These are phyloP conservation scores for Parotia lawesii DNA, from an alignment of 2,113 vertebrate species.

Conservation along the genomic window DNA sequence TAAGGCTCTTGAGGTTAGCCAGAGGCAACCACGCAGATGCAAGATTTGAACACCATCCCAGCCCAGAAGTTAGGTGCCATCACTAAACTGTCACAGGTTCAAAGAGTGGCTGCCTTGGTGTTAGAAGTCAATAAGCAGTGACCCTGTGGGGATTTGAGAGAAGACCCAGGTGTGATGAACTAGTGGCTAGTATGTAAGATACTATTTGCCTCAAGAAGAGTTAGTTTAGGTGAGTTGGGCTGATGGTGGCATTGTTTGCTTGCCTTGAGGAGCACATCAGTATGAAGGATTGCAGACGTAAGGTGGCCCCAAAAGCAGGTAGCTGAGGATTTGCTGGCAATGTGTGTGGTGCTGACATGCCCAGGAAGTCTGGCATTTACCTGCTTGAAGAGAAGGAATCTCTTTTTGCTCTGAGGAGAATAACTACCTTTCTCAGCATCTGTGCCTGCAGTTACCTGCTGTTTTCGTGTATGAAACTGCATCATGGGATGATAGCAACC, in stretches of 20 bases:
- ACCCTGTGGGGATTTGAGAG: not conserved
- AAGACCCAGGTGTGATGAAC: not conserved
- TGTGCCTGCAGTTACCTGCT: not conserved
- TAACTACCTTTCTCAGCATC: not conserved
- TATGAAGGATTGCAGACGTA: not conserved
- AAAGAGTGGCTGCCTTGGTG: not conserved
- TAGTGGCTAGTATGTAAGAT: not conserved
- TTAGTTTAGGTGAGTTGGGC: not conserved
- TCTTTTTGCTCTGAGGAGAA: not conserved
- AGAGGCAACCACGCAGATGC: not conserved
- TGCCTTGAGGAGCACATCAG: not conserved
- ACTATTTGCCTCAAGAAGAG: not conserved
- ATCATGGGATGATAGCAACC: not conserved
- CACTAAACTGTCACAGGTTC: not conserved
- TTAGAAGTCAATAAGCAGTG: not conserved
- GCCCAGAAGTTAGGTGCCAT: not conserved
- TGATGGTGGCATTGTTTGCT: not conserved
- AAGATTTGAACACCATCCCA: not conserved
- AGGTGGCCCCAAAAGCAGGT: not conserved
- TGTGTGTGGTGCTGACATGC: not conserved
- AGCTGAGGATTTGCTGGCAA: not conserved
- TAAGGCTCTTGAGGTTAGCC: constrained; percentile 12
- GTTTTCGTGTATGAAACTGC: not conserved
- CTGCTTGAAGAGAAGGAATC: not conserved
- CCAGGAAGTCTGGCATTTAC: not conserved